Percentiles rank a stretch among this genome's conserved stretches.
These are phyloP conservation scores for Drosophila eugracilis DNA, from an alignment of 1,140 invertebrate species.

Conservation along the genomic window DNA sequence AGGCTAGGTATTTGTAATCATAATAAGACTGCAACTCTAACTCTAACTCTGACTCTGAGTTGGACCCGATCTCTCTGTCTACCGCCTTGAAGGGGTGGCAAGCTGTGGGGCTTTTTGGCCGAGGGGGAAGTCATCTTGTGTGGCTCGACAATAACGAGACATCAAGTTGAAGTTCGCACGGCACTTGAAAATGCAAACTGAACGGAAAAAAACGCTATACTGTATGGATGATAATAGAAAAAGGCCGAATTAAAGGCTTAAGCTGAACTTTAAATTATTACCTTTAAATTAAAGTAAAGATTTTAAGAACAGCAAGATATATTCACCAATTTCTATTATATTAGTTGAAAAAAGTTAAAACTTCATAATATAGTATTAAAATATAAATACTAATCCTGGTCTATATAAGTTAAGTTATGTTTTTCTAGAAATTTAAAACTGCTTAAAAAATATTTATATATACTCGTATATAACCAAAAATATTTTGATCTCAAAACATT, in stretches of 20 bases:
- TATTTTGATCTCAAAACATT: too few species aligned
- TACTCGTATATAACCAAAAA: too few species aligned
- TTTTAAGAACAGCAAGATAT: too few species aligned
- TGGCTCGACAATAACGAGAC: constrained; percentile 56
- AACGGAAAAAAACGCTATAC: constrained; percentile 51
- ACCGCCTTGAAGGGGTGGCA: constrained; percentile 4
- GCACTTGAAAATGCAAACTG: constrained; percentile 69
- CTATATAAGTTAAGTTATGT: too few species aligned
- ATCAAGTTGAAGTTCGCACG: constrained; percentile 79
- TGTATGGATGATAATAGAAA: constrained; percentile 64
- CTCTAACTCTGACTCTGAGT: constrained; percentile 1
- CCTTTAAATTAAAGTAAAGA: not conserved
- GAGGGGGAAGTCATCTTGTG: constrained; percentile 72
- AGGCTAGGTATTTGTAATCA: constrained; percentile 53
- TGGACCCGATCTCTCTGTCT: constrained; percentile 12
- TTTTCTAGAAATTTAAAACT: too few species aligned
- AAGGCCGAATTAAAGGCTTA: not conserved
- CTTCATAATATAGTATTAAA: too few species aligned
- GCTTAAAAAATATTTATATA: too few species aligned
- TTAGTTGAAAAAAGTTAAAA: too few species aligned
- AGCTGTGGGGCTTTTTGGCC: constrained; percentile 16
- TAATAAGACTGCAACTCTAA: constrained; percentile 45
- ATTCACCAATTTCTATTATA: too few species aligned
- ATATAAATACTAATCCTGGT: too few species aligned
- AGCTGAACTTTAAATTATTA: not conserved